Evolutionary conservation across 2,888 invertebrate species (phyloP).

Genomic region (Hemistola chrysoprasaria): DNA sequence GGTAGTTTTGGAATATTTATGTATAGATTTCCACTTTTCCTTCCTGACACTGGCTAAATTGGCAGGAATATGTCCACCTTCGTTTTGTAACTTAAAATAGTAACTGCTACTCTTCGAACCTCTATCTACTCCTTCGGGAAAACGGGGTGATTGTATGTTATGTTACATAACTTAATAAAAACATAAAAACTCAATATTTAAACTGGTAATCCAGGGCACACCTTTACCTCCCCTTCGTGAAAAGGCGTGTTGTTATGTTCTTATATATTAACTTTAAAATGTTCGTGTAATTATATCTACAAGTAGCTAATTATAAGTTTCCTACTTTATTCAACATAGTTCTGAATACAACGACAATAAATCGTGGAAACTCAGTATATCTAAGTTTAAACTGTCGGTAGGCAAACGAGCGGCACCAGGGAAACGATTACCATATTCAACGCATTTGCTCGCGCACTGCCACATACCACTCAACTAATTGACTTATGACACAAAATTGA

Average conservation of each 20-base stretch:
- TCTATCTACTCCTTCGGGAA: too few species aligned
- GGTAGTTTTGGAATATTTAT: constrained; percentile 10
- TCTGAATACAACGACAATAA: background rate
- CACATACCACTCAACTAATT: too few species aligned
- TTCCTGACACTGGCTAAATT: background rate
- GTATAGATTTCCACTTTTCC: too few species aligned
- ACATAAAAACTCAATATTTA: too few species aligned
- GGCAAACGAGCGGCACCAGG: constrained; percentile 56
- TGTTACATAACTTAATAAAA: too few species aligned
- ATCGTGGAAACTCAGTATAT: constrained; percentile 2
- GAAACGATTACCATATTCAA: constrained; percentile 76
- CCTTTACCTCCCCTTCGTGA: too few species aligned
- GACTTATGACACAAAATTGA: too few species aligned
- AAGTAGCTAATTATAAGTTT: constrained; percentile 1
- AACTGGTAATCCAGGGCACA: too few species aligned
- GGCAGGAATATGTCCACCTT: background rate
- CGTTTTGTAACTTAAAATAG: background rate
- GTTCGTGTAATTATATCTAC: constrained; percentile 19
- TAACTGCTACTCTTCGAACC: background rate
- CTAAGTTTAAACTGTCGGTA: constrained; percentile 58
- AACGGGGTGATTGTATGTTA: too few species aligned
- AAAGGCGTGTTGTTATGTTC: too few species aligned
- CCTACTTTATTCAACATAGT: background rate
- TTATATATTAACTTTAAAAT: constrained; percentile 14
- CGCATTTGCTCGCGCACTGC: constrained; percentile 57